Percentiles rank a stretch among this genome's conserved stretches.
phyloP scores from a whole-genome alignment of 2,888 invertebrate genomes.

The Spisula solida region DNA sequence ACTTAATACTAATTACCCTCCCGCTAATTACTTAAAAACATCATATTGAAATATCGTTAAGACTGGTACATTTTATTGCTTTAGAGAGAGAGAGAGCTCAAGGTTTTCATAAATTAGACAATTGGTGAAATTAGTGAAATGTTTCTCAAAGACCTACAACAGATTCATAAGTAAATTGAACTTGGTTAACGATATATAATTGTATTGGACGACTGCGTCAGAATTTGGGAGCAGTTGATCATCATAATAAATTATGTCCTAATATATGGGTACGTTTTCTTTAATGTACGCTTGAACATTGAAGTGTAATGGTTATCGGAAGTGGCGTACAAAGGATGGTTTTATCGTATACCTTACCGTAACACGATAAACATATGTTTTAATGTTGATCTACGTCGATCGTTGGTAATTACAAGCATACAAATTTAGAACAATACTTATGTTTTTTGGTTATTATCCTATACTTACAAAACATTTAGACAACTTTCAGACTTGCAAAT shows the following conservation, averaged over 20 bases:
- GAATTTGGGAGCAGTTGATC: background rate
- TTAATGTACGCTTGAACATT: background rate
- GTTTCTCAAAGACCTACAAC: background rate
- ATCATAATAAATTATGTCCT: background rate
- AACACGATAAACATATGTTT: conserved; percentile 1
- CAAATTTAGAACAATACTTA: background rate
- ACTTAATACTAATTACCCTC: background rate
- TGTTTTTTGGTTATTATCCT: background rate
- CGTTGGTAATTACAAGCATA: background rate
- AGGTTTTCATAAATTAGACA: too few species aligned
- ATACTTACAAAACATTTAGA: too few species aligned
- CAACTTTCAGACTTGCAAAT: too few species aligned
- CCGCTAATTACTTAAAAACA: background rate
- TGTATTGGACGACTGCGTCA: background rate
- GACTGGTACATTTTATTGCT: too few species aligned
- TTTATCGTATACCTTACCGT: background rate
- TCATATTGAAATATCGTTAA: background rate
- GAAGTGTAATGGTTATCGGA: background rate
- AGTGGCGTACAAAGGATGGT: background rate
- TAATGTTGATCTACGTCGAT: background rate
- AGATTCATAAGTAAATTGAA: conserved; percentile 11
- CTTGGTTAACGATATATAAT: background rate
- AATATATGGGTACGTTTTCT: background rate
- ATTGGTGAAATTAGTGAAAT: background rate
- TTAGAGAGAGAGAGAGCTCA: too few species aligned